Evolutionary conservation across 2,797 vertebrate genomes (phyloP).

Genomic region (Phaenicophaeus curvirostris): DNA sequence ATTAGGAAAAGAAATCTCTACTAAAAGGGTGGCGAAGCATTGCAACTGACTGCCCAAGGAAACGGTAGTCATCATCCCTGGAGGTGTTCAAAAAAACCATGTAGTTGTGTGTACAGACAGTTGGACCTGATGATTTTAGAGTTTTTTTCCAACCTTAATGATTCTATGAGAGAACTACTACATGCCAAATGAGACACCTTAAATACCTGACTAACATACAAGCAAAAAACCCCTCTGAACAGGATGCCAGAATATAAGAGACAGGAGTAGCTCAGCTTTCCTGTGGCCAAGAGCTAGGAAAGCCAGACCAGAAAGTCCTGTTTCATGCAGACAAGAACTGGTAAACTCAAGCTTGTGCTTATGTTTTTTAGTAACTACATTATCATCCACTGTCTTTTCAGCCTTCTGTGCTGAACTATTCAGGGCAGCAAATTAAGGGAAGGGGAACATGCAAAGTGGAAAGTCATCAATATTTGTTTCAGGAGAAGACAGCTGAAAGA

Average conservation of each 20-base stretch:
- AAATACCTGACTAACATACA: background rate
- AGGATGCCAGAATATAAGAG: background rate
- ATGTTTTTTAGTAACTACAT: background rate
- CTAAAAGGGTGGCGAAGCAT: no score
- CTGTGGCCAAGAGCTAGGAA: background rate
- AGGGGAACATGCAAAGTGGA: background rate
- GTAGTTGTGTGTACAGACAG: no score
- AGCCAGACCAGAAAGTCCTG: background rate
- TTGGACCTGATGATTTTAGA: no score
- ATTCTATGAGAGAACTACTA: background rate
- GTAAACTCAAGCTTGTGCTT: background rate
- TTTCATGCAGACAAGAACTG: rapidly evolving
- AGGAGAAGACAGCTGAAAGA: background rate
- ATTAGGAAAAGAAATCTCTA: no score
- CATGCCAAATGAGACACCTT: background rate
- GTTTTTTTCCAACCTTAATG: no score
- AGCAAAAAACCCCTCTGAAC: background rate
- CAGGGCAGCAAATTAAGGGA: background rate
- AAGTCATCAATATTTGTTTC: background rate
- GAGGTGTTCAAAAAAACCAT: no score
- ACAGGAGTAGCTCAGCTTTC: background rate
- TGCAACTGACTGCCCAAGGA: no score
- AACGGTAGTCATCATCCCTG: no score
- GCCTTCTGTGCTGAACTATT: background rate
- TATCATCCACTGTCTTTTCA: background rate